Conservation (phyloP, 1,140 invertebrate genomes). For the Scylla paramamosain region DNA sequence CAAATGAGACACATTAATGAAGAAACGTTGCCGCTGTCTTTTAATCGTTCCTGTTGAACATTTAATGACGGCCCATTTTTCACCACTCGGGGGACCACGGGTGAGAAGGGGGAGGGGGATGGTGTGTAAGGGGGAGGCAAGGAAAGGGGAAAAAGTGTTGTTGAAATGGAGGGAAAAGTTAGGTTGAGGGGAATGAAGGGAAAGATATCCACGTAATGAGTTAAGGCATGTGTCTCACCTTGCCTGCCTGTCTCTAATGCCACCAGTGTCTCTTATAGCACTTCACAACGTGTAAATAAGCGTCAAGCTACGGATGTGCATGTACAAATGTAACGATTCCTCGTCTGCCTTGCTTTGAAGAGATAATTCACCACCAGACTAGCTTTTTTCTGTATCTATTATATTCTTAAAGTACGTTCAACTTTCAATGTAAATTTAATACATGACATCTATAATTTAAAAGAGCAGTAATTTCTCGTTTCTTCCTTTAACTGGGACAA, state of each 20-base stretch:
- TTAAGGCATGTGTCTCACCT: not conserved
- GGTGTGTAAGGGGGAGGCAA: not conserved
- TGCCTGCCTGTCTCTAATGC: not conserved
- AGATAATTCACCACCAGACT: too few relatives aligned
- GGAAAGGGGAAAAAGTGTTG: not conserved
- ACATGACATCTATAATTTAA: too few relatives aligned
- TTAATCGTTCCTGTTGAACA: slow-evolving; percentile 68
- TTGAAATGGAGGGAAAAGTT: not conserved
- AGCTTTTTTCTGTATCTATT: too few relatives aligned
- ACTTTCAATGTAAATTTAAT: too few relatives aligned
- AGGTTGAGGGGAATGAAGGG: not conserved
- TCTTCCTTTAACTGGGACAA: too few relatives aligned
- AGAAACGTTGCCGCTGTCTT: slow-evolving; percentile 67
- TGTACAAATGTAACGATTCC: not conserved
- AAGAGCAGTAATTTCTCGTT: too few relatives aligned
- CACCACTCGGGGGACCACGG: slow-evolving; percentile 27
- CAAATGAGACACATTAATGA: slow-evolving; percentile 71
- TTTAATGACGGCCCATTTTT: slow-evolving; percentile 64
- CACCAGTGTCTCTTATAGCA: too few relatives aligned
- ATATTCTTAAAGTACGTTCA: too few relatives aligned
- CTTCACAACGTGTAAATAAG: not conserved
- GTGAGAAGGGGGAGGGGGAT: not conserved
- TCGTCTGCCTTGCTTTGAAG: too few relatives aligned
- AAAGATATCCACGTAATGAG: slow-evolving; percentile 4
- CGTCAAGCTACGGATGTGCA: not conserved